These are phyloP conservation scores for Noctua janthe DNA, from an alignment of 2,888 invertebrate genomes.

Conservation along the genomic window DNA sequence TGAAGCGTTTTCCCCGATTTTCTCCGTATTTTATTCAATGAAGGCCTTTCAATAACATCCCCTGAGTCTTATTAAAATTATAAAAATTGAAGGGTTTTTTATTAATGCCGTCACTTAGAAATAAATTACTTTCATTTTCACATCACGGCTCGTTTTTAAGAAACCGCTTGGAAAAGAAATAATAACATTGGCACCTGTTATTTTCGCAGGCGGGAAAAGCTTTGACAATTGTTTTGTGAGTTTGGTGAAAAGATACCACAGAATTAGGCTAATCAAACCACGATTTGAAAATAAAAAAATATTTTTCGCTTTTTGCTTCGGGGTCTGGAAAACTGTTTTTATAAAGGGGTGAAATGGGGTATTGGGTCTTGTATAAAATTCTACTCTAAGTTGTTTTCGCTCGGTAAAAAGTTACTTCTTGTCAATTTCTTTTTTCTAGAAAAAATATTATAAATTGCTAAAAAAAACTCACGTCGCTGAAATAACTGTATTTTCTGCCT, in stretches of 20 bases:
- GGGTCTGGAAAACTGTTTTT: background rate
- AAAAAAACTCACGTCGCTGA: background rate
- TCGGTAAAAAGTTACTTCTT: background rate
- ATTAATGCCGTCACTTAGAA: constrained; percentile 72
- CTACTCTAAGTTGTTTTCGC: background rate
- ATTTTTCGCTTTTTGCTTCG: background rate
- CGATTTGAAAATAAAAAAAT: constrained; percentile 5
- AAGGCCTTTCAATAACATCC: constrained; percentile 82
- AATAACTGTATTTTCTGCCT: background rate
- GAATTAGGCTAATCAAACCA: constrained; percentile 30
- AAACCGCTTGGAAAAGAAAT: constrained; percentile 49
- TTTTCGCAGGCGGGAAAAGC: constrained; percentile 51
- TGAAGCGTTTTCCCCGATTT: constrained; percentile 76
- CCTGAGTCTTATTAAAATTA: constrained; percentile 77
- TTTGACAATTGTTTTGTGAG: constrained; percentile 46
- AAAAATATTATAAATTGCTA: background rate
- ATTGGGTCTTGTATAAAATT: background rate
- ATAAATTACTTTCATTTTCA: constrained; percentile 73
- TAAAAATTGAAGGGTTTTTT: constrained; percentile 76
- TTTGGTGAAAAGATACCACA: constrained; percentile 21
- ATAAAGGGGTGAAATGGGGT: constrained; percentile 16
- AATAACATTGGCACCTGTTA: constrained; percentile 63
- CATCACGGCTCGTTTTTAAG: constrained; percentile 55
- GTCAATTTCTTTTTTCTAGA: background rate
- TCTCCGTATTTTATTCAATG: constrained; percentile 78